Evolutionary conservation across 2,888 invertebrate species (phyloP), one percentile per base, ranked within the genome.

Genomic region (Drosophila demipolita): DNA sequence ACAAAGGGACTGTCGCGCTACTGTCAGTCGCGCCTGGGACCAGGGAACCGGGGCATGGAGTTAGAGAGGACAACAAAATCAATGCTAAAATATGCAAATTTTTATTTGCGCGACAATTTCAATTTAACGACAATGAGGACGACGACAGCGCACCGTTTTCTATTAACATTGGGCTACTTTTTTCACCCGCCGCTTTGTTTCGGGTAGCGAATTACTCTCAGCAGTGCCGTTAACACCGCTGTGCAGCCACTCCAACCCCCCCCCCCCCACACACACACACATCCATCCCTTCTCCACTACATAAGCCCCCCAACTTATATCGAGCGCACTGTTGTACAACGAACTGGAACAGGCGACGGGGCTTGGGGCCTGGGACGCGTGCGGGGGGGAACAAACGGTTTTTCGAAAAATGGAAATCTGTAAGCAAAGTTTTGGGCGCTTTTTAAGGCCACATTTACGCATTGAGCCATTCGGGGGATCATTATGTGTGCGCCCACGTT

Each of bases 61-160:
- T 3, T 3, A 29, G 50, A 0, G 1, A 29, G 35, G 17, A 40
- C 36, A 15, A 26, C 66, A 61, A 89, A 88, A 90, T 89, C 89
- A 90, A 89, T 87, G 89, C 83, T 90, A 80, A 91, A 91, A 90
- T 91, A 91, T 91, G 92, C 90, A 91, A 91, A 91, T 91, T 91
- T 91, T 89, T 89, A 84, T 85, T 89, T 82, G 78, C 88, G 86
- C 90, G 89, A 90, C 91, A 87, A 91, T 91, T 90, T 91, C 91
- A 91, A 91, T 91, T 91, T 91, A 82, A 81, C 82, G 78, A 78
- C 80, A 83, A 81, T 72, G 60, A 60, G 53, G 61, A 75, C 70
- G 60, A 70, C 71, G 61, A 72, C 76, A 73, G 63, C 67, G 54
- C 73, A 61, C 74, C 82, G 78, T 81, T 87, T 87, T 88, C 90